A percentile compares a stretch with the other conserved stretches of the same genome.
Evolutionary conservation across 2,888 invertebrate species (phyloP).

Genomic region (Marasmarcha lunaedactyla): DNA sequence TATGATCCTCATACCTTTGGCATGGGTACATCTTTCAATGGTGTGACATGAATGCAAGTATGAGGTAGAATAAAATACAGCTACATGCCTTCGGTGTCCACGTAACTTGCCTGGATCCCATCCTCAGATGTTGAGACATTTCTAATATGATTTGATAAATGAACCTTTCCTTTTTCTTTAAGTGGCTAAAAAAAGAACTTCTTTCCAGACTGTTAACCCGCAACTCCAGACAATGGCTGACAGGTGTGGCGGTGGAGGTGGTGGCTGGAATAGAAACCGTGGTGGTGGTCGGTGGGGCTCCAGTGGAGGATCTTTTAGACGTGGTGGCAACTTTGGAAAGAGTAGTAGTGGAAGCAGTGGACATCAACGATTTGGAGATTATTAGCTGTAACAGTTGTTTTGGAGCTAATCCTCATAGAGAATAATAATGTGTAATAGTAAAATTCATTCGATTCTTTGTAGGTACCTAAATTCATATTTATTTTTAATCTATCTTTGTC

Average conservation of each 20-base stretch:
- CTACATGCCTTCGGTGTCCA: slow-evolving; percentile 87
- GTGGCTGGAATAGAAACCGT: slow-evolving; percentile 68
- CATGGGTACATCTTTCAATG: slow-evolving; percentile 76
- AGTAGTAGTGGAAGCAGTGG: slow-evolving; percentile 44
- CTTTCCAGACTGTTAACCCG: slow-evolving; percentile 80
- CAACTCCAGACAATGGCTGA: slow-evolving; percentile 85
- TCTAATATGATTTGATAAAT: no score
- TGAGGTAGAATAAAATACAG: slow-evolving; percentile 75
- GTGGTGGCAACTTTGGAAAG: slow-evolving; percentile 55
- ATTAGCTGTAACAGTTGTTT: slow-evolving; percentile 28
- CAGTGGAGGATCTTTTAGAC: slow-evolving; percentile 61
- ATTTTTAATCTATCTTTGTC: slow-evolving; percentile 31
- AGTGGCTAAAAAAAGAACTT: no score
- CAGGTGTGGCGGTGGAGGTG: slow-evolving; percentile 73
- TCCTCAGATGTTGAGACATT: slow-evolving; percentile 77
- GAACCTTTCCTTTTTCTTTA: slow-evolving; percentile 5
- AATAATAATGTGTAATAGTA: slow-evolving; percentile 39
- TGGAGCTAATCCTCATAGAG: slow-evolving; percentile 52
- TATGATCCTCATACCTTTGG: slow-evolving; percentile 77
- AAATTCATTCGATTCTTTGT: slow-evolving; percentile 17
- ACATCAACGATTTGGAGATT: slow-evolving; percentile 57
- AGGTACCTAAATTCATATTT: slow-evolving; percentile 31
- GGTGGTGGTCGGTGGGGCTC: slow-evolving; percentile 57
- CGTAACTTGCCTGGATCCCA: slow-evolving; percentile 80
- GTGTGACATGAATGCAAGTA: slow-evolving; percentile 82